Evolutionary conservation across 2,113 vertebrate genomes (phyloP), one percentile per base, ranked within the genome.

Genomic region (Pterocles burchelli): DNA sequence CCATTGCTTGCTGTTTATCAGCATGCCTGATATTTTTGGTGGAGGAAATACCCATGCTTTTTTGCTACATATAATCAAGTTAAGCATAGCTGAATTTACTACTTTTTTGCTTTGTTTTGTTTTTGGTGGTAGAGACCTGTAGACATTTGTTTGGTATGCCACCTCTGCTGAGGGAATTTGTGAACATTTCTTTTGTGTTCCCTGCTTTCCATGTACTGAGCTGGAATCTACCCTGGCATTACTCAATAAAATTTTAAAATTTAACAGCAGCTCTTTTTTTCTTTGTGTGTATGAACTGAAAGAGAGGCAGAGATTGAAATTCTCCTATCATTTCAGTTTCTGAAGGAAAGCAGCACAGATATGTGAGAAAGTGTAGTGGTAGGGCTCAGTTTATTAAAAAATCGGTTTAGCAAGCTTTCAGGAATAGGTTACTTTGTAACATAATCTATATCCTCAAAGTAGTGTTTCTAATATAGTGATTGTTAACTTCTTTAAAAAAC

Each of bases 1-100:
- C 93, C 76, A 55, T 36, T 52, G 52, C 73, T 82, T 90, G 57
- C 57, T 94, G 52, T 93, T 95, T 93, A 72, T 93, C 85, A 84
- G 38, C 63, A 38, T 28, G 63, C 34, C 33, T 90, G 73, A 61
- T 88, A 49, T 34, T 94, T 88, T 86, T 43, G 59, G 68, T 52
- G 72, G 59, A 78, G 85, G 63, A 96, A 94, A 71, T 88, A 77
- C 59, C 7, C 83, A 1, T 68, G 48, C 12, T 71, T 88, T 95
- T 91, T 80, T 75, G 26, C 65, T 78, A 21, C 31, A 5, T 62
- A 16, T 52, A 76, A 81, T 94, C 38, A 74, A 95, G 33, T 72
- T 86, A 89, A 51, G 54, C 3, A 1, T 17, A 51, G 72, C 38
- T 83, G 80, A 68, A 59, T 90, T 88, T 83, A 8, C 63, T 66